Evolutionary conservation across 2,888 invertebrate genomes (phyloP).

Genomic region (Smittia sp.): DNA sequence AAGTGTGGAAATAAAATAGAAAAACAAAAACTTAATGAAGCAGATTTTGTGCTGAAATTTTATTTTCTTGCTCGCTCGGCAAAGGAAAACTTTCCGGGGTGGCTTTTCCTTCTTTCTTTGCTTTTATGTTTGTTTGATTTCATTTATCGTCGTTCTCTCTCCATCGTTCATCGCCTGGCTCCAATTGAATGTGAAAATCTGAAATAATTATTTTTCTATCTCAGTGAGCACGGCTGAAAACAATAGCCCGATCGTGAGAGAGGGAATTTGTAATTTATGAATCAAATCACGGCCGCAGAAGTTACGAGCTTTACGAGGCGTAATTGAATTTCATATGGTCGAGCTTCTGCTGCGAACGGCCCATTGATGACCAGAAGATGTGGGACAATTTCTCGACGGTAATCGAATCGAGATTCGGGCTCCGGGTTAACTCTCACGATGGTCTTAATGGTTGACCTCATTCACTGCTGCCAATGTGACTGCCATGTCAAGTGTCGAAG

Average conservation of each 20-base stretch:
- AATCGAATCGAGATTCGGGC: not conserved
- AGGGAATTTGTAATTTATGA: constrained; percentile 25
- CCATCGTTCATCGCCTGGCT: no score
- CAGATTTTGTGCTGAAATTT: constrained; percentile 36
- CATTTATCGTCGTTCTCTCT: not conserved
- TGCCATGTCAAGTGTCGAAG: no score
- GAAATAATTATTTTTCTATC: constrained; percentile 39
- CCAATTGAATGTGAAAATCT: constrained; percentile 39
- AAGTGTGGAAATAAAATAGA: constrained; percentile 38
- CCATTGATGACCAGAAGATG: not conserved
- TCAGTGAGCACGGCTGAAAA: constrained; percentile 22
- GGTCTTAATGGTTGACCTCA: constrained; percentile 1
- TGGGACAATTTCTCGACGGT: not conserved
- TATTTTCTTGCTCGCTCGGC: constrained; percentile 13
- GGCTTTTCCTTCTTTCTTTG: not conserved
- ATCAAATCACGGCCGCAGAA: constrained; percentile 3
- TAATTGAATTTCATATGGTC: not conserved
- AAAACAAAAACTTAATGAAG: constrained; percentile 36
- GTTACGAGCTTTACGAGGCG: not conserved
- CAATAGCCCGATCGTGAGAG: not conserved
- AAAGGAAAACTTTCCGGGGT: not conserved
- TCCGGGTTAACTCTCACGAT: not conserved
- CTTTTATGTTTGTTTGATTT: constrained; percentile 9
- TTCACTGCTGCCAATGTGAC: not conserved
- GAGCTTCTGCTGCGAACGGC: not conserved